A percentile compares a stretch with the other conserved stretches of the same genome.
Evolutionary conservation across 2,797 vertebrate genomes (phyloP).

Genomic region (Buphagus erythrorhynchus): DNA sequence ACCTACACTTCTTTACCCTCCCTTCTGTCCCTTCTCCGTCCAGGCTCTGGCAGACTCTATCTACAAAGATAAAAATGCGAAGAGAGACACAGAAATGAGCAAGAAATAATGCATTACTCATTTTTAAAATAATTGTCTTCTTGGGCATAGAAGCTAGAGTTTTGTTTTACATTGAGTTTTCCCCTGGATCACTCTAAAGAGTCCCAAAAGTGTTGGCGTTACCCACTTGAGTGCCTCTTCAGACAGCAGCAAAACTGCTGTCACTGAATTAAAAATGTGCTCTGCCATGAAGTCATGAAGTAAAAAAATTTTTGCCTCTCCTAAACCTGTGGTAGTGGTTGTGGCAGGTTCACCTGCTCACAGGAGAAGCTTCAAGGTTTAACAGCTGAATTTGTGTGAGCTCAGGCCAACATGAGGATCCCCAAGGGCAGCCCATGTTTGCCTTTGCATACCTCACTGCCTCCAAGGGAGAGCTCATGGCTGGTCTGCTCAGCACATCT

Average conservation of each 20-base stretch:
- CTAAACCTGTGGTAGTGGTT: rapidly evolving
- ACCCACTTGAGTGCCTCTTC: background rate
- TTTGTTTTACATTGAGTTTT: background rate
- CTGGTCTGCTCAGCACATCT: background rate
- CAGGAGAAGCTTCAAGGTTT: background rate
- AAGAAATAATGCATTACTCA: background rate
- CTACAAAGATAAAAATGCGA: background rate
- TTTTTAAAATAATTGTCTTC: background rate
- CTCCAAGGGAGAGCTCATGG: rapidly evolving
- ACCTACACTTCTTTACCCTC: background rate
- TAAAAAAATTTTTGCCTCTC: background rate
- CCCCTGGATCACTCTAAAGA: background rate
- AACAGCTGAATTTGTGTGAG: background rate
- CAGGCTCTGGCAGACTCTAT: background rate
- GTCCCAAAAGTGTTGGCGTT: background rate
- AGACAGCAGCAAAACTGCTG: background rate
- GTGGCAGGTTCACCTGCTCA: background rate
- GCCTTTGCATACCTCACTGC: background rate
- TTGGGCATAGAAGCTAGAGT: background rate
- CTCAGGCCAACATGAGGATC: background rate
- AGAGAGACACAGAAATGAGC: background rate
- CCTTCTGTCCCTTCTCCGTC: background rate
- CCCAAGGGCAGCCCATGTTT: background rate
- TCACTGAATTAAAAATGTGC: background rate
- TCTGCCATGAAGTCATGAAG: background rate